Evolutionary conservation across 1,140 invertebrate species (phyloP), one percentile per base, ranked within the genome.

Genomic region (Pseudobourletiella spinata): DNA sequence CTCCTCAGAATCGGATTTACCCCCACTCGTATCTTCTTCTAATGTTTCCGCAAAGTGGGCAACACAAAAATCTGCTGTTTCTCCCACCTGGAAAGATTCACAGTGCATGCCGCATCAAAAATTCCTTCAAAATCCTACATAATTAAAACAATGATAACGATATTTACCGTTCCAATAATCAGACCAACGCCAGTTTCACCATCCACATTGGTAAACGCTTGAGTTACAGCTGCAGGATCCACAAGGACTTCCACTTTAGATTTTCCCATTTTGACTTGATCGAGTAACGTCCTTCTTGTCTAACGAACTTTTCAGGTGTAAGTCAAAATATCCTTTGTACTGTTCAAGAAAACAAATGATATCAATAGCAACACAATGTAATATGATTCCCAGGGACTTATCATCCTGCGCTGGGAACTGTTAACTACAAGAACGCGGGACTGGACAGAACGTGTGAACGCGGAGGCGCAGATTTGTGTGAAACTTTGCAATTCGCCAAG

Each of bases 1-100:
- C 28, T 52, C 55, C 15, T 44, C 48, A 28, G 39, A 24, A 1
- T 28, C 16, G 28, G 48, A 22, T 51, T 61, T 54, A 30, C 39
- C 52, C 11, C 68, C 57, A 42, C 74, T 73, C 65, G 74, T 69
- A 20, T 71, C 54, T 32, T 71, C 71, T 52, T 71, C 69, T 6
- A 73, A 56, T 18, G 61, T 64, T 18, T 28, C 28, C 25, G 68
- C 57, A 24, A 61, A 26, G 46, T 64, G 64, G 25, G 63, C 66
- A 4, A 65, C 63, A 22, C 63, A 59, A 42, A 50, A 63, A 15
- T 60, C 52, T 22, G 16, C 48, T 15, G 59, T 59, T 44, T 66
- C 61, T 1, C 28, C 59, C 16, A 42, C 61, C 66, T 65, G 39
- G n/a, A 59, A 63, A 35, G 39, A 57, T 52, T 42, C 46, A 3